phyloP scores from a whole-genome alignment of 2,888 invertebrate genomes.

The Melinopterus prodromus region DNA sequence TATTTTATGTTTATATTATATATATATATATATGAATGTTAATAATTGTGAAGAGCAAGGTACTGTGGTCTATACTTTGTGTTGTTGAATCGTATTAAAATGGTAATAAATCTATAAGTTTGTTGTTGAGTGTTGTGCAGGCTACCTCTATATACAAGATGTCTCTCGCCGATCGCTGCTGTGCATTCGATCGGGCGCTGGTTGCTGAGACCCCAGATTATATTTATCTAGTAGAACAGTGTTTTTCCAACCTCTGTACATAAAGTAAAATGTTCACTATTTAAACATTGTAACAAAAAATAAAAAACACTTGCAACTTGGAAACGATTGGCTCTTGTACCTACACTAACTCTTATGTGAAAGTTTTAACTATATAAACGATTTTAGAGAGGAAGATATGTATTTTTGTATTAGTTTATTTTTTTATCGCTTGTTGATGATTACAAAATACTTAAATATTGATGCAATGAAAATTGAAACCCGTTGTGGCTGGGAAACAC shows the following conservation, averaged over 20 bases:
- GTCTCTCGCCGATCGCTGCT: constrained; percentile 49
- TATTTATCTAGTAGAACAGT: constrained; percentile 46
- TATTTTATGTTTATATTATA: constrained; percentile 50
- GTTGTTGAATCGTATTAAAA: constrained; percentile 52
- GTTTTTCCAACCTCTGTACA: constrained; percentile 32
- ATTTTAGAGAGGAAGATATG: constrained; percentile 20
- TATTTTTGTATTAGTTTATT: constrained; percentile 26
- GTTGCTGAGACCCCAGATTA: constrained; percentile 50
- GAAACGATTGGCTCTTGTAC: constrained; percentile 9
- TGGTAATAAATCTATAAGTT: constrained; percentile 46
- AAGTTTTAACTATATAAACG: constrained; percentile 8
- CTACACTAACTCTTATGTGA: constrained; percentile 10
- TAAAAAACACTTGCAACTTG: constrained; percentile 10
- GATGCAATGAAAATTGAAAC: constrained; percentile 18
- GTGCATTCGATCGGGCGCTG: constrained; percentile 45
- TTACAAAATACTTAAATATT: constrained; percentile 24
- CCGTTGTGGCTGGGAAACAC: constrained; percentile 36
- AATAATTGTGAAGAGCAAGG: constrained; percentile 54
- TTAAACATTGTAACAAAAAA: constrained; percentile 19
- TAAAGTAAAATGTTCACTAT: background rate
- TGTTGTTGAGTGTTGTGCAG: constrained; percentile 52
- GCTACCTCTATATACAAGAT: constrained; percentile 52
- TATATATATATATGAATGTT: constrained; percentile 43
- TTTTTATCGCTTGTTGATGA: constrained; percentile 27
- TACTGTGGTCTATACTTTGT: constrained; percentile 57